Evolutionary conservation across 2,888 invertebrate genomes (phyloP).

Genomic region (Scaptomyza polygonia): DNA sequence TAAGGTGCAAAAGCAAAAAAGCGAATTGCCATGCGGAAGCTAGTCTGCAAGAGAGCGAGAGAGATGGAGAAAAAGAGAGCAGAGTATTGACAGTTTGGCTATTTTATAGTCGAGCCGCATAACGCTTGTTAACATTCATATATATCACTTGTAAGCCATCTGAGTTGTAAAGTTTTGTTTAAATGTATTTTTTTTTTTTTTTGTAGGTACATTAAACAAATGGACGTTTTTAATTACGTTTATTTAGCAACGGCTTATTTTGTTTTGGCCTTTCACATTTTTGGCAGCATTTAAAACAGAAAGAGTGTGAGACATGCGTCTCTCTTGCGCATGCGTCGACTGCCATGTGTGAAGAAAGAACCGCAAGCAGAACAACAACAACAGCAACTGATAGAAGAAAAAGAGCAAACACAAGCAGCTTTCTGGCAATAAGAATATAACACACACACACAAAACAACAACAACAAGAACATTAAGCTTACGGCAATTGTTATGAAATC

Average conservation of each 20-base stretch:
- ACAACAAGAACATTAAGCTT: slow-evolving; percentile 51
- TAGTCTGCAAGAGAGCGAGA: slow-evolving; percentile 7
- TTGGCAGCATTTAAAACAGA: slow-evolving; percentile 1
- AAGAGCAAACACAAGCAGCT: slow-evolving; percentile 31
- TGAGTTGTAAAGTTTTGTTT: background rate
- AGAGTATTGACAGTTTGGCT: slow-evolving; percentile 10
- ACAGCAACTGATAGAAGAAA: background rate
- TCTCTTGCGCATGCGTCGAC: slow-evolving; percentile 48
- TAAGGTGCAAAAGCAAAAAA: slow-evolving; percentile 59
- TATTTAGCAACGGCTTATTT: background rate
- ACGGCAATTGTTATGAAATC: slow-evolving; percentile 78
- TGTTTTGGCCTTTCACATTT: background rate
- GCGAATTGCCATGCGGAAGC: slow-evolving; percentile 73
- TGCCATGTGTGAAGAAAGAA: slow-evolving; percentile 42
- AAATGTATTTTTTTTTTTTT: background rate
- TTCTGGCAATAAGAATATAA: slow-evolving; percentile 25
- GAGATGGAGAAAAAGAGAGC: background rate
- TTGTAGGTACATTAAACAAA: background rate
- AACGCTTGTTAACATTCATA: background rate
- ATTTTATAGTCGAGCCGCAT: background rate
- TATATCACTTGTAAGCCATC: no score
- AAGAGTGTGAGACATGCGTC: slow-evolving; percentile 21
- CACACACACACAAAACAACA: slow-evolving; percentile 11
- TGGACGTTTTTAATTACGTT: background rate
- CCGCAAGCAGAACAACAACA: slow-evolving; percentile 32